phyloP scores from a whole-genome alignment of 2,113 vertebrate genomes.

The Thryonomys swinderianus region DNA sequence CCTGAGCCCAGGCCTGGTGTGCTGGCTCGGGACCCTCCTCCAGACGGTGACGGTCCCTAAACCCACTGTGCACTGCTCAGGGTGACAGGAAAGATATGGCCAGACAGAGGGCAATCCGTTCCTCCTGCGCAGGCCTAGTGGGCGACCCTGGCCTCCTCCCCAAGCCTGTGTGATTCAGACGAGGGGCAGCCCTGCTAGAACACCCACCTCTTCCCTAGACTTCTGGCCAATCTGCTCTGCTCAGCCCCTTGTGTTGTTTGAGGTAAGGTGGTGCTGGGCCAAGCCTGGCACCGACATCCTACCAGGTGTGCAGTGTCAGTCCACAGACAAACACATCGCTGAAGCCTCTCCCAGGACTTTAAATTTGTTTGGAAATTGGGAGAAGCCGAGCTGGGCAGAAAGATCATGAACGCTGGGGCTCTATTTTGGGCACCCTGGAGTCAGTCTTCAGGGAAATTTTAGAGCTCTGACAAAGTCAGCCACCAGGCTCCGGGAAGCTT shows the following conservation, averaged over 20 bases:
- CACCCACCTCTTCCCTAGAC: neutral
- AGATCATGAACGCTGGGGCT: neutral
- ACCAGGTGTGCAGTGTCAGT: neutral
- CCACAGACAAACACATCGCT: neutral
- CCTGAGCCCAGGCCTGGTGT: neutral
- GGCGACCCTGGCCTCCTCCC: neutral
- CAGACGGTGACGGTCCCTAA: neutral
- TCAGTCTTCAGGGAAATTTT: conserved; percentile 34
- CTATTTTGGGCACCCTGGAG: conserved; percentile 59
- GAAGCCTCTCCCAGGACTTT: neutral
- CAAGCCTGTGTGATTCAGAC: neutral
- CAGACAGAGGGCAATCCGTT: neutral
- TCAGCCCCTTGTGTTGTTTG: neutral
- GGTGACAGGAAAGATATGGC: neutral
- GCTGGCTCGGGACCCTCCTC: neutral
- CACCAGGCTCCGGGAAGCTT: neutral
- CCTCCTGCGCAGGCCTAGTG: neutral
- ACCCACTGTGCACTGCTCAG: neutral
- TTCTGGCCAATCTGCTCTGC: neutral
- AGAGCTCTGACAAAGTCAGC: conserved; percentile 24
- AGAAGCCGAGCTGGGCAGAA: conserved; percentile 36
- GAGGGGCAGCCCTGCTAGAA: neutral
- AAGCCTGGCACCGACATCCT: neutral
- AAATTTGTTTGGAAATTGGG: conserved; percentile 46
- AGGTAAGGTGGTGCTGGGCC: neutral